Evolutionary conservation across 1,140 invertebrate species (phyloP), one percentile per base, ranked within the genome.

Genomic region (Meloidogyne floridensis): DNA sequence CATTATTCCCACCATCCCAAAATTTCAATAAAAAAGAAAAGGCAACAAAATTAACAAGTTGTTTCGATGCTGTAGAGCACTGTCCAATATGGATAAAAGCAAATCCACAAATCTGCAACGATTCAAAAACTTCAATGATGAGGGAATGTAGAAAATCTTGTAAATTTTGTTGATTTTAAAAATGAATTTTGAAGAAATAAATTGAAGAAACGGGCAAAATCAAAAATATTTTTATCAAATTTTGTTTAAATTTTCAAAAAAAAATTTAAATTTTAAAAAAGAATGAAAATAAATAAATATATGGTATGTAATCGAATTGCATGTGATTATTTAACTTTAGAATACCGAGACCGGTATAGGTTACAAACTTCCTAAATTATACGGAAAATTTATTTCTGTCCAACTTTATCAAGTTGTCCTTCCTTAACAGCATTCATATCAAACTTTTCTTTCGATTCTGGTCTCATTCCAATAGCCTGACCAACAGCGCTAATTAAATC

Each of bases 381-480:
- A 32, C 32, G 32, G 32, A 85, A 85, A 11, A 69, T 79, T 59
- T 84, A 83, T 53, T 56, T 75, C 47, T 85, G 86, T 18, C 85
- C 86, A 43, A 85, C 79, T 47, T 32, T n/a, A 20, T 54, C 76
- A 7, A 85, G 43, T 69, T 80, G 85, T 3, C 84, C 84, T 73
- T 85, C 81, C 59, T 85, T 85, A n/a, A 85, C 84, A 11, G 75
- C 72, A 13, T 85, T 54, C 10, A 85, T 43, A 51, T 85, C 85
- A 15, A 85, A 47, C 72, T 85, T 72, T n/a, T 76, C 56, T 51
- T 87, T 82, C 13, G 86, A 73, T 3, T 86, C 84, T n/a, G 85
- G 75, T 59, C 82, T 75, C n/a, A 85, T 74, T 8, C 84, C 84
- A 78, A 85, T 87, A 5, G 84, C 81, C 69, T 86, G 85, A 15